Conservation (phyloP, 2,113 vertebrate genomes). For the Cynopterus brachyotis region DNA sequence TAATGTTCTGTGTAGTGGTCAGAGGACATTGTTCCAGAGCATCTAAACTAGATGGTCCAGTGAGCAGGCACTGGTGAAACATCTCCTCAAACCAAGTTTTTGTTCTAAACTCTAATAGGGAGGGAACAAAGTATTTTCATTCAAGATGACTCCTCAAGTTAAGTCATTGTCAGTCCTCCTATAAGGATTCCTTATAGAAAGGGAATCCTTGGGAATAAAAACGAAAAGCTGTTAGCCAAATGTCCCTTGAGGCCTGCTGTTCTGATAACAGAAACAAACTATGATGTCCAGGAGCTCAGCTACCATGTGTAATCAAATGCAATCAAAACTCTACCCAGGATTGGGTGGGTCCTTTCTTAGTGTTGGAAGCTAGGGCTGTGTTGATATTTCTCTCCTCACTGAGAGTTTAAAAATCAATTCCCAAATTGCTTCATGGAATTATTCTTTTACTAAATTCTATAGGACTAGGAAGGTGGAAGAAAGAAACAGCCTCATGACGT, state of each 20-base stretch:
- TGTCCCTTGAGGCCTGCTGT: not conserved
- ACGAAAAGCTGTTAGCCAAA: not conserved
- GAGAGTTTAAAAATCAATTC: not conserved
- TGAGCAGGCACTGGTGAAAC: not conserved
- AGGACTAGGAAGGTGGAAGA: not conserved
- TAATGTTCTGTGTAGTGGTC: no score
- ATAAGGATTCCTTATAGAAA: not conserved
- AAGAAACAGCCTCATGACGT: not conserved
- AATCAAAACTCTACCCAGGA: not conserved
- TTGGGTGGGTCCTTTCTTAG: not conserved
- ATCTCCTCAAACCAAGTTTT: not conserved
- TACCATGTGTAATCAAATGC: not conserved
- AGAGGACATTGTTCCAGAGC: not conserved
- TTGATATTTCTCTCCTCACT: not conserved
- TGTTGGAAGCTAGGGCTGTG: not conserved
- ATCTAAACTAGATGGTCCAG: not conserved
- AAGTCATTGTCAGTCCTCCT: not conserved
- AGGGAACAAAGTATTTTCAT: not conserved
- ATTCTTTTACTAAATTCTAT: not conserved
- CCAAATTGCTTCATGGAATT: not conserved
- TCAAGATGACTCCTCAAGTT: not conserved
- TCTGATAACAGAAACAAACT: not conserved
- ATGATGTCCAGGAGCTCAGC: not conserved
- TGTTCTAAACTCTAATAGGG: not conserved
- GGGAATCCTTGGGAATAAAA: not conserved